Percentiles rank a stretch among this genome's conserved stretches.
These are phyloP conservation scores for Gavialis gangeticus DNA, from an alignment of 2,113 vertebrate genomes.

Conservation along the genomic window DNA sequence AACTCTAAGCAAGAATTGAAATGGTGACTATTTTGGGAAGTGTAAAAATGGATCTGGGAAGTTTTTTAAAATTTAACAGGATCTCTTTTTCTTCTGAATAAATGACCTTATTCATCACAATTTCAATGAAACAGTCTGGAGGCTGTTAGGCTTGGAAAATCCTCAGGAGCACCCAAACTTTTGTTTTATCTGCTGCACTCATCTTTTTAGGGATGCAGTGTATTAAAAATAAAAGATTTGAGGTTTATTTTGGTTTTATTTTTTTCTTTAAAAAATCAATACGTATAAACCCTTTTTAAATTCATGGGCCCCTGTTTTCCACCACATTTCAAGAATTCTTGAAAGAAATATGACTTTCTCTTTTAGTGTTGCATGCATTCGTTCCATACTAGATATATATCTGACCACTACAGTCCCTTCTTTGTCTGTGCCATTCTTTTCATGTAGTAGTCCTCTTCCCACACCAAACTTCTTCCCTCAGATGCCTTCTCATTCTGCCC, in stretches of 20 bases:
- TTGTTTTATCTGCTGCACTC: background rate
- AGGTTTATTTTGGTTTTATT: too few relatives aligned
- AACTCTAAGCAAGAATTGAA: background rate
- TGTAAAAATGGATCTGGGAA: background rate
- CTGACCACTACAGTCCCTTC: background rate
- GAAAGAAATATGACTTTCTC: background rate
- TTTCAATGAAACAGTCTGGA: background rate
- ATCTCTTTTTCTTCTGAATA: background rate
- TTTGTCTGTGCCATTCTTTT: background rate
- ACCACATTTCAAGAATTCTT: background rate
- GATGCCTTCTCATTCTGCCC: background rate
- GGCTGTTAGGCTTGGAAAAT: accelerated
- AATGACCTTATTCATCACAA: background rate
- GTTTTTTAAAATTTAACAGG: background rate
- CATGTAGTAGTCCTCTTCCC: background rate
- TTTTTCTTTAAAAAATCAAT: background rate
- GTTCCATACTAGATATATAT: background rate
- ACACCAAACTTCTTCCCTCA: background rate
- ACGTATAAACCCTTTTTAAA: background rate
- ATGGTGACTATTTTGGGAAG: background rate
- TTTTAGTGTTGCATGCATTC: background rate
- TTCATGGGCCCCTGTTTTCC: background rate
- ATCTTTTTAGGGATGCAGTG: background rate
- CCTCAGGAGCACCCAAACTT: accelerated
- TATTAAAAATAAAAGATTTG: background rate